phyloP scores from a whole-genome alignment of 2,797 vertebrate species.

The Clamator glandarius region DNA sequence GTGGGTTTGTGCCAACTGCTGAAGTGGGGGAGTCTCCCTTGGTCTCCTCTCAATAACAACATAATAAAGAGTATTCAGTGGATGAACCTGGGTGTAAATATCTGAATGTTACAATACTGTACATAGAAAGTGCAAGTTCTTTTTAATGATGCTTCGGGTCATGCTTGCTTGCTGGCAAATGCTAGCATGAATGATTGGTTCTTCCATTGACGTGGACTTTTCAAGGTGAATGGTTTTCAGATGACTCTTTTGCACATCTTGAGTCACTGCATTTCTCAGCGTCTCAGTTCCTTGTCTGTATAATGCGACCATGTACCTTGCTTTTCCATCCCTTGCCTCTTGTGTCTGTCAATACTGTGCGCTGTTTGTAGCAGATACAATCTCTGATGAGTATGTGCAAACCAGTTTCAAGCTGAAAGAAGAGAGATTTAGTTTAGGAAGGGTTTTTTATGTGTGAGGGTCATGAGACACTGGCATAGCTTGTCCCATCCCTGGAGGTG shows the following conservation, averaged over 20 bases:
- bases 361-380: not conserved
- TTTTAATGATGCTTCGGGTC: not conserved
- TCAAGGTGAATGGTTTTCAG: not conserved
- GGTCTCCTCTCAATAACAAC: not conserved
- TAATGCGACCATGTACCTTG: accelerated
- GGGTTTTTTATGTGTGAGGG: no score
- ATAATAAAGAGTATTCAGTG: accelerated
- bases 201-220: not conserved
- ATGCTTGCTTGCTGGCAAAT: accelerated
- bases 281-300: accelerated
- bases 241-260: not conserved
- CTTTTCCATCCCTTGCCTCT: not conserved
- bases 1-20: not conserved
- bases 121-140: accelerated
- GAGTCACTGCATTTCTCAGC: accelerated
- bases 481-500: no score
- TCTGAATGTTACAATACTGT: accelerated
- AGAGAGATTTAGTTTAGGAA: no score
- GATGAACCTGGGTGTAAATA: not conserved
- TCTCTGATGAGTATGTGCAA: not conserved
- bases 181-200: accelerated
- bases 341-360: accelerated
- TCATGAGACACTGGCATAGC: no score
- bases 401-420: no score
- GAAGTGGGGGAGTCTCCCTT: not conserved